phyloP scores from a whole-genome alignment of 2,888 invertebrate species.

The Stegophylla sp. region DNA sequence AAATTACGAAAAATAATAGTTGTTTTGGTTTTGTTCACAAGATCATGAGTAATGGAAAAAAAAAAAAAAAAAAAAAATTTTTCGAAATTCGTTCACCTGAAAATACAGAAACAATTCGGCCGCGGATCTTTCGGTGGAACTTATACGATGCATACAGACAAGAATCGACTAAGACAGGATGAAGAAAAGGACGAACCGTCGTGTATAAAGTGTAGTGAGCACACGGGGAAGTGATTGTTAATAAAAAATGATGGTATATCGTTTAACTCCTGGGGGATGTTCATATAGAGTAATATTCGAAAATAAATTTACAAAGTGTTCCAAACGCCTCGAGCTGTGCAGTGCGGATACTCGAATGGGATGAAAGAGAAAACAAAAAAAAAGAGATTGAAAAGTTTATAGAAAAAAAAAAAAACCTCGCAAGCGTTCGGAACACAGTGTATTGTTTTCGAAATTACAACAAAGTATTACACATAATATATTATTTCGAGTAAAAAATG shows the following conservation, averaged over 20 bases:
- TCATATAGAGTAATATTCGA: background rate
- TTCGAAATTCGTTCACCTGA: constrained; percentile 49
- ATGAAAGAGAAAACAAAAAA: too few species aligned
- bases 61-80: background rate
- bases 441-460: constrained; percentile 13
- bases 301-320: constrained; percentile 28
- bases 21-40: constrained; percentile 53
- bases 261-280: constrained; percentile 6
- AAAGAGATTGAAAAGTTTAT: too few species aligned
- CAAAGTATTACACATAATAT: too few species aligned
- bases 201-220: constrained; percentile 25
- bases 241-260: too few species aligned
- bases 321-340: constrained; percentile 21
- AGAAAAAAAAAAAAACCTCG: background rate
- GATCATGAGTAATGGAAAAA: constrained; percentile 28
- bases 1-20: constrained; percentile 44
- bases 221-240: constrained; percentile 19
- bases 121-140: constrained; percentile 46
- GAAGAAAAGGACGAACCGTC: constrained; percentile 12
- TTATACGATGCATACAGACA: too few species aligned
- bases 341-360: background rate
- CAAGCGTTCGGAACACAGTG: constrained; percentile 42
- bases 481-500: too few species aligned
- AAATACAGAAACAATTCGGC: constrained; percentile 34
- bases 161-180: constrained; percentile 1